These are phyloP conservation scores for Heteromurus nitidus DNA, from an alignment of 2,888 invertebrate species.

Conservation along the genomic window DNA sequence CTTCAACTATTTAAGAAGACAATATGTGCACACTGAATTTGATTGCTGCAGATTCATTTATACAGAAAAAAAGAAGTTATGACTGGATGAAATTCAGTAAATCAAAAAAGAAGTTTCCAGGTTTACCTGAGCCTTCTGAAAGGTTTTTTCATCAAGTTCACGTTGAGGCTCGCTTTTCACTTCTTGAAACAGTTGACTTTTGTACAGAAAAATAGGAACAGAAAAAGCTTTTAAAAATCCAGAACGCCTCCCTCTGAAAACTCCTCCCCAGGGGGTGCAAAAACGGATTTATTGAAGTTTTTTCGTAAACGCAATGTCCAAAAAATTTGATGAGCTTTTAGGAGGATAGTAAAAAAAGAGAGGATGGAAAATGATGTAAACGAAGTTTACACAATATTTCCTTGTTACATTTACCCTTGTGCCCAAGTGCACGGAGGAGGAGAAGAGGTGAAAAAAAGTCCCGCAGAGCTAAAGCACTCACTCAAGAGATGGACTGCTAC, in stretches of 20 bases:
- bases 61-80: conserved; percentile 4
- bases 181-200: conserved; percentile 10
- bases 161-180: conserved; percentile 2
- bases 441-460: conserved; percentile 23
- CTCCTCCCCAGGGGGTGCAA: conserved; percentile 66
- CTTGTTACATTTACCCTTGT: conserved; percentile 39
- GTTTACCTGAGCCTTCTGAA: too few species aligned
- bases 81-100: conserved; percentile 18
- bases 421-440: not conserved
- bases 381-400: not conserved
- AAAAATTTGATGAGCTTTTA: conserved; percentile 71
- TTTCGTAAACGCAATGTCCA: conserved; percentile 69
- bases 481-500: too few species aligned
- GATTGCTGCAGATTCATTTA: too few species aligned
- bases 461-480: conserved; percentile 49
- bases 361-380: not conserved
- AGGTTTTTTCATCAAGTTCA: not conserved
- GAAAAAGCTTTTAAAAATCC: conserved; percentile 31
- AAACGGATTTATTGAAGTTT: conserved; percentile 72
- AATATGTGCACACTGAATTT: too few species aligned
- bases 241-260: conserved; percentile 60
- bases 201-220: not conserved
- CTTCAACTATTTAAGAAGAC: not conserved
- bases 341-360: not conserved
- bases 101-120: conserved; percentile 24